Base-by-base conservation (phyloP, 2,113 vertebrate genomes). In the Panthera tigris region DNA sequence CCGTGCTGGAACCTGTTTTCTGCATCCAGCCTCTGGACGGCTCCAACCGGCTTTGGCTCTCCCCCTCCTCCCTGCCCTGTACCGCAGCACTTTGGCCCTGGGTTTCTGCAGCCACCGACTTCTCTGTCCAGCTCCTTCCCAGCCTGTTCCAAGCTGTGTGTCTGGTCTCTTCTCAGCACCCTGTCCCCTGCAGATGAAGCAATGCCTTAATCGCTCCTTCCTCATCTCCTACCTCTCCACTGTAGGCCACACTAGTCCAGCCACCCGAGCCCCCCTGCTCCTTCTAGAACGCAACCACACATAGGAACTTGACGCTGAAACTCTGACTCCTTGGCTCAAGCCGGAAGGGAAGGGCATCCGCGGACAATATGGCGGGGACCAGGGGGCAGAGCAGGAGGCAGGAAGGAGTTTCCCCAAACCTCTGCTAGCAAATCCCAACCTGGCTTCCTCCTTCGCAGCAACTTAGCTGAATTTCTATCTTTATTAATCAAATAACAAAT, bases 401-500 rank as follows among this genome's bases (percentile, higher is more conserved):
- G 57, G 39, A 48, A 65, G 4, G 31, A 80, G n/a, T 33, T 36
- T 41, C 29, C 69, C 79, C 39, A 21, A 61, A 2, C 78, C 36
- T 92, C 89, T 39, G 16, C 21, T 14, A 92, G 21, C 83, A 74
- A 76, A 31, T 65, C 63, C 84, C 69, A 55, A 57, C 80, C n/a
- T 36, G 78, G 61, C 31, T 50, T 96, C 96, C 92, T 96, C 96
- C 96, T 98, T 63, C 13, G 13, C 74, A 41, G 73, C 94, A 97
- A 55, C 96, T 98, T 97, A 98, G 97, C 91, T 79, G 95, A 98
- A 98, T 96, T 79, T 96, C 5, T 98, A 90, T 98, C 97, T 98
- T 98, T 97, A 98, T 98, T 98, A 98, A 99, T 98, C 97, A 98
- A 98, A 98, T 98, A 98, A 98, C 94, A 98, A 98, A 98, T 98